Evolutionary conservation across 2,888 invertebrate species (phyloP).

Genomic region (Smittia sp.): DNA sequence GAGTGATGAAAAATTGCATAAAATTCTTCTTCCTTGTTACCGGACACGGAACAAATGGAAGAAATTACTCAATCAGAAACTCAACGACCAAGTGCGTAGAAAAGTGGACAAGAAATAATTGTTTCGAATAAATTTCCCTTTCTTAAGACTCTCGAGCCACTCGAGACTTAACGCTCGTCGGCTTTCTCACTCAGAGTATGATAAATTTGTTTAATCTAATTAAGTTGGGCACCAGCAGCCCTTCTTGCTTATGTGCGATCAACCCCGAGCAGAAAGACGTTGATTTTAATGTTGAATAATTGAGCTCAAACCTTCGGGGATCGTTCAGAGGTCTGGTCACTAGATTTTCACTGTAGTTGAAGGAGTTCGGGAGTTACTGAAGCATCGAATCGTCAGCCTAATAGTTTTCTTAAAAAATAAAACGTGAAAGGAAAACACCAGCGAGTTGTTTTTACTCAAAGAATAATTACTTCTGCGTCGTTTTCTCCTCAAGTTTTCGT

Average conservation of each 20-base stretch:
- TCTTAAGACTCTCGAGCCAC: neutral
- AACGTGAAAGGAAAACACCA: conserved; percentile 13
- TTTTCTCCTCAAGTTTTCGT: conserved; percentile 16
- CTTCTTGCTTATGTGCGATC: neutral
- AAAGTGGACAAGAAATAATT: conserved; percentile 18
- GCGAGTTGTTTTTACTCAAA: neutral
- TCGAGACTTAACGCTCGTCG: neutral
- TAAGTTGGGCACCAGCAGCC: neutral
- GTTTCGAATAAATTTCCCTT: conserved; percentile 1
- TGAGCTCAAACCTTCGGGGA: neutral
- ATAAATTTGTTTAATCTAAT: conserved; percentile 7
- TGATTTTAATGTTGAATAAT: conserved; percentile 12
- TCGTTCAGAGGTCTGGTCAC: neutral
- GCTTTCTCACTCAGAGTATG: neutral
- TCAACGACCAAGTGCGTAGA: neutral
- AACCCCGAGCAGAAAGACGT: neutral
- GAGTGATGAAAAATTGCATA: conserved; percentile 12
- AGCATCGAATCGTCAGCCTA: neutral
- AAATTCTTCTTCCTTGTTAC: neutral
- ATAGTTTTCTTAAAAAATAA: neutral
- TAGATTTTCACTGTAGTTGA: neutral
- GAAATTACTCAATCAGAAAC: conserved; percentile 37
- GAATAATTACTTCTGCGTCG: neutral
- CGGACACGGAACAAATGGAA: neutral
- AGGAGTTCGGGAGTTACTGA: neutral